Percentiles rank a stretch among this genome's conserved stretches.
Evolutionary conservation across 2,888 invertebrate species (phyloP).

Genomic region (Nemotelus pantherinus): DNA sequence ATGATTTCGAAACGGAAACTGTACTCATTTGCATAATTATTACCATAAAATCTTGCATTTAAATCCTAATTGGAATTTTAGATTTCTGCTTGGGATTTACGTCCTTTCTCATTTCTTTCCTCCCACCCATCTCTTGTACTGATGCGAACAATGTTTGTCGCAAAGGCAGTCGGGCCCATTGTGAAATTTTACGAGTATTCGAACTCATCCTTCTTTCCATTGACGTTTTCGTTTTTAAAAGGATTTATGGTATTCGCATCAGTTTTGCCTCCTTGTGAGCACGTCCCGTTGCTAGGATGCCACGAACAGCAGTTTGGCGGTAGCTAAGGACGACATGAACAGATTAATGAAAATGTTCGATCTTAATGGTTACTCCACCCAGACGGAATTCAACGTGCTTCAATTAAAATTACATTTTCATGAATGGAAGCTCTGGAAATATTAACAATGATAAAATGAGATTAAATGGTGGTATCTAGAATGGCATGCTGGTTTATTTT

Average conservation of each 20-base stretch:
- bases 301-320: not conserved
- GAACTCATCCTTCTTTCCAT: not conserved
- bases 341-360: not conserved
- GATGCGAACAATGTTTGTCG: not conserved
- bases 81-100: not conserved
- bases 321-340: not conserved
- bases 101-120: not conserved
- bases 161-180: not conserved
- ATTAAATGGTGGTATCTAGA: too few relatives aligned
- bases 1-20: too few relatives aligned
- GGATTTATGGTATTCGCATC: conserved; percentile 2
- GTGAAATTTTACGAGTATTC: not conserved
- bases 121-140: not conserved
- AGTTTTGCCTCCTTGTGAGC: not conserved
- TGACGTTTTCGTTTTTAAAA: not conserved
- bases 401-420: conserved; percentile 1
- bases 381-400: conserved; percentile 1
- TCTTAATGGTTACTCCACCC: not conserved
- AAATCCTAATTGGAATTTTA: conserved; percentile 28
- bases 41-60: conserved; percentile 7
- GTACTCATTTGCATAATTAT: conserved; percentile 25
- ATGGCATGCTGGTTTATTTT: too few relatives aligned
- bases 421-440: too few relatives aligned
- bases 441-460: too few relatives aligned
- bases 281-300: not conserved